These are phyloP conservation scores for Lasioglossum zephyrum DNA, from an alignment of 2,888 invertebrate species.

Conservation along the genomic window DNA sequence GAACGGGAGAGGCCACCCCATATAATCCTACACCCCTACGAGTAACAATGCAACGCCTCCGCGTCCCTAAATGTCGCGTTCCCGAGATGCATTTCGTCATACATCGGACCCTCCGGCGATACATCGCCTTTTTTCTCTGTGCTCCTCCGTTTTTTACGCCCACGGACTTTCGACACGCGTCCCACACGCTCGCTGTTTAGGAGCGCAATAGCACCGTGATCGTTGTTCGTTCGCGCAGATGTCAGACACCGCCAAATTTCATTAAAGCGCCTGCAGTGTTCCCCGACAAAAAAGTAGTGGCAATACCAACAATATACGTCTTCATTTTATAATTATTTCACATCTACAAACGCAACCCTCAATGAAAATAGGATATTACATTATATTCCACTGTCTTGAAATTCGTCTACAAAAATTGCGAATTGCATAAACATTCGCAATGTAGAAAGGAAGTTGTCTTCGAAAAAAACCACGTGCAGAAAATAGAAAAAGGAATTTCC, in stretches of 20 bases:
- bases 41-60: conserved; percentile 78
- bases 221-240: conserved; percentile 11
- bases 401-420: too few species aligned
- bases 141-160: neutral
- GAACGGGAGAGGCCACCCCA: conserved; percentile 69
- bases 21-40: conserved; percentile 78
- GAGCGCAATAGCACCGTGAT: conserved; percentile 12
- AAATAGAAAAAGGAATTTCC: neutral
- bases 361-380: too few species aligned
- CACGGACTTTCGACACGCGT: conserved; percentile 23
- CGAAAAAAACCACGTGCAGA: neutral
- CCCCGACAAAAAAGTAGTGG: neutral
- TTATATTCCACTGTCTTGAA: too few species aligned
- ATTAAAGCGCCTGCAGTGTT: neutral
- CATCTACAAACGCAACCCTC: too few species aligned
- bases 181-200: neutral
- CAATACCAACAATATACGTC: neutral
- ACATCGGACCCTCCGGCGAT: conserved; percentile 66
- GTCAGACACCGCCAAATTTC: neutral
- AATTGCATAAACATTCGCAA: too few species aligned
- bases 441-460: too few species aligned
- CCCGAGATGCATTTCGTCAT: conserved; percentile 76
- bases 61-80: conserved; percentile 70
- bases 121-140: conserved; percentile 49
- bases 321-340: too few species aligned